Percentiles rank a stretch among this genome's conserved stretches.
phyloP scores from a whole-genome alignment of 2,888 invertebrate species.

The Dendrolimus houi region DNA sequence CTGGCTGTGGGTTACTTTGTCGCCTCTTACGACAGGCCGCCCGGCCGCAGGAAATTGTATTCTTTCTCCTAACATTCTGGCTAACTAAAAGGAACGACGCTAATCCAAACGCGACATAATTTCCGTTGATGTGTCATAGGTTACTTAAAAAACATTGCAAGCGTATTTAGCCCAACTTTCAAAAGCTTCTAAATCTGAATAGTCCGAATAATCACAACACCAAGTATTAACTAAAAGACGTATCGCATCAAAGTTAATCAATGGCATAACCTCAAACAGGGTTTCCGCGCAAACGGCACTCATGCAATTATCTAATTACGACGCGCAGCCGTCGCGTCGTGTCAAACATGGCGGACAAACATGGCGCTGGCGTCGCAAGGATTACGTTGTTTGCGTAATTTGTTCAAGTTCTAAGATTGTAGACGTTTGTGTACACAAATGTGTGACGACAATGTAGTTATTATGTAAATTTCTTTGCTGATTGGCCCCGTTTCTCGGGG shows the following conservation, averaged over 20 bases:
- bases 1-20: too few species aligned
- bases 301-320: slow-evolving; percentile 62
- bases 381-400: slow-evolving; percentile 52
- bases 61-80: too few species aligned
- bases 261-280: slow-evolving; percentile 10
- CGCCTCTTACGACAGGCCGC: too few species aligned
- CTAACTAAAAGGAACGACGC: too few species aligned
- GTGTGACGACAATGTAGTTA: slow-evolving; percentile 27
- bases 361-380: slow-evolving; percentile 32
- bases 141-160: too few species aligned
- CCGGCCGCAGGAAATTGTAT: too few species aligned
- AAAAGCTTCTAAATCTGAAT: too few species aligned
- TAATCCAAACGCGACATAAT: too few species aligned
- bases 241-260: not conserved
- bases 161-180: too few species aligned
- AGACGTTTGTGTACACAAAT: slow-evolving; percentile 22
- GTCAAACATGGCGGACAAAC: slow-evolving; percentile 39
- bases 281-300: slow-evolving; percentile 32
- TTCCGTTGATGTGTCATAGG: too few species aligned
- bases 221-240: not conserved
- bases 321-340: slow-evolving; percentile 28
- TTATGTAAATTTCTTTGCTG: slow-evolving; percentile 40
- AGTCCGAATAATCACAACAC: too few species aligned
- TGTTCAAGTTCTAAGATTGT: slow-evolving; percentile 48
- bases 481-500: slow-evolving; percentile 14